Evolutionary conservation across 2,888 invertebrate genomes (phyloP).

Genomic region (Nudaria mundana): DNA sequence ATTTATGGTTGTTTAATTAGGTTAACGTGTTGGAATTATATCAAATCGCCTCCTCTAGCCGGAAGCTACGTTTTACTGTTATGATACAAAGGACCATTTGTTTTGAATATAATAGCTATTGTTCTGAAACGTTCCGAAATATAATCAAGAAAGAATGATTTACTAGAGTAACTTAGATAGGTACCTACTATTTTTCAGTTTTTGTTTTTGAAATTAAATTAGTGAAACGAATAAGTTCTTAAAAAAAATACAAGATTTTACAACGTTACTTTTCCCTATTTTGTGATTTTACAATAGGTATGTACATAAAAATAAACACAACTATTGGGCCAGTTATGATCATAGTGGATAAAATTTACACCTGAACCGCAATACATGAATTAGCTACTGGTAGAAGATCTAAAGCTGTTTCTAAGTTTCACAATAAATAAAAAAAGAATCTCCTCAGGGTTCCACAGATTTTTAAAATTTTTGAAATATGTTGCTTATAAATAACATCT

Average conservation of each 20-base stretch:
- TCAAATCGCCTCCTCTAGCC: conserved; percentile 58
- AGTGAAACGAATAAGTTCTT: neutral
- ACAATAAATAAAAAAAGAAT: too few relatives aligned
- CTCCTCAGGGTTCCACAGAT: too few relatives aligned
- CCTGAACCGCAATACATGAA: too few relatives aligned
- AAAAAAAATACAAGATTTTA: neutral
- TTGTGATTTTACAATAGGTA: too few relatives aligned
- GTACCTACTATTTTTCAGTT: conserved; percentile 14
- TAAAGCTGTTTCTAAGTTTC: too few relatives aligned
- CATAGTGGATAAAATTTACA: too few relatives aligned
- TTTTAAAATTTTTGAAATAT: too few relatives aligned
- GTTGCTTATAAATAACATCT: too few relatives aligned
- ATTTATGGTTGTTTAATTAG: conserved; percentile 41
- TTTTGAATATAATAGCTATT: conserved; percentile 76
- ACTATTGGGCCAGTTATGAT: too few relatives aligned
- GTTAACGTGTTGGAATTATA: conserved; percentile 50
- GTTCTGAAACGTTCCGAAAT: conserved; percentile 64
- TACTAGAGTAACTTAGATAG: conserved; percentile 41
- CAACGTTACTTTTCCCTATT: too few relatives aligned
- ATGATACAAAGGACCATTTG: conserved; percentile 66
- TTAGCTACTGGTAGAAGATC: too few relatives aligned
- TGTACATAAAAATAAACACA: too few relatives aligned
- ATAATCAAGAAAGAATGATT: conserved; percentile 71
- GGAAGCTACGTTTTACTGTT: conserved; percentile 69
- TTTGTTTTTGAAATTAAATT: conserved; percentile 15